Evolutionary conservation across 2,113 vertebrate species (phyloP).

Genomic region (Conger conger): DNA sequence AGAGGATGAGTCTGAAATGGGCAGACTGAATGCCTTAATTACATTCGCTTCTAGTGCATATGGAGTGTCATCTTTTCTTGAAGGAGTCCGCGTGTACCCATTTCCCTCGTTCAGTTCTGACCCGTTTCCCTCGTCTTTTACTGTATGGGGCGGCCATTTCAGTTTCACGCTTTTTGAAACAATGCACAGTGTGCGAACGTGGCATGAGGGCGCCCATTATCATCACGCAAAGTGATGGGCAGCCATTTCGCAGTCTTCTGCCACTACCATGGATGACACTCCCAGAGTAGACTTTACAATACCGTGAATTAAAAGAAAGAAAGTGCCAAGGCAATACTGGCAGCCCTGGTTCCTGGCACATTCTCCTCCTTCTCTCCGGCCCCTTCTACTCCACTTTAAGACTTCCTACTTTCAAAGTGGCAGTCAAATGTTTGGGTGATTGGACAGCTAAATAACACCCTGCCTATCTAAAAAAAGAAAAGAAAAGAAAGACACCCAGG

Average conservation of each 20-base stretch:
- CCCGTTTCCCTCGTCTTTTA: no score
- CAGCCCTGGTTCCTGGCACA: not conserved
- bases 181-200: constrained; percentile 25
- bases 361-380: not conserved
- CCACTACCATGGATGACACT: not conserved
- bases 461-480: not conserved
- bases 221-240: constrained; percentile 57
- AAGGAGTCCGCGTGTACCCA: not conserved
- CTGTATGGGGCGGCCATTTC: no score
- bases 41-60: not conserved
- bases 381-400: not conserved
- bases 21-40: not conserved
- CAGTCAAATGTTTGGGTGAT: not conserved
- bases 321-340: not conserved
- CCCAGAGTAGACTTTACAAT: not conserved
- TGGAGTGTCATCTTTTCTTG: not conserved
- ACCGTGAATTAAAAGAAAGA: constrained; percentile 39
- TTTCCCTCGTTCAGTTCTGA: not conserved
- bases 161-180: no score
- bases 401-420: not conserved
- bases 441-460: no score
- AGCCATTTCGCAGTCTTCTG: constrained; percentile 58
- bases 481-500: not conserved
- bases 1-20: not conserved
- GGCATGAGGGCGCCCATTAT: constrained; percentile 66